These are phyloP conservation scores for Prunella himalayana DNA, from an alignment of 2,113 vertebrate species.

Conservation along the genomic window DNA sequence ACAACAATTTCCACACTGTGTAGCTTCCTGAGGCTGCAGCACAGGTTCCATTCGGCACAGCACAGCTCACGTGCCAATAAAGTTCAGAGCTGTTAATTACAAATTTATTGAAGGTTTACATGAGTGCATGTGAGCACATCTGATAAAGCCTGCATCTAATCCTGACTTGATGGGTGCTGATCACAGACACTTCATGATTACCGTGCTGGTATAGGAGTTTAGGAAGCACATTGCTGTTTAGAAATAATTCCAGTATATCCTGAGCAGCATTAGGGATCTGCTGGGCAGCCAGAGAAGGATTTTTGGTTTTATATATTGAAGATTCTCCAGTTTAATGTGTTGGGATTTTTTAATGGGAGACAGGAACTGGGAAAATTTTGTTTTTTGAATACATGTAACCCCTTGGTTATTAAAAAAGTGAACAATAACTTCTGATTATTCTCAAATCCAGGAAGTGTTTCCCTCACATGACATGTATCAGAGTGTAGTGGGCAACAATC, in stretches of 20 bases:
- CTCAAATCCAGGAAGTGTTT: not conserved
- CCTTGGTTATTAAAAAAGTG: not conserved
- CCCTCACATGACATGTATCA: no score
- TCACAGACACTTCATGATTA: not conserved
- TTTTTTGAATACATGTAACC: not conserved
- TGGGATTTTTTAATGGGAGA: not conserved
- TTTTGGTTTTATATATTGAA: not conserved
- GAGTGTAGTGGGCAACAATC: not conserved
- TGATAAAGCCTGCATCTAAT: not conserved
- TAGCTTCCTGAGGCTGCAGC: not conserved
- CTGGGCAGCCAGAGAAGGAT: not conserved
- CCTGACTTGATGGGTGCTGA: not conserved
- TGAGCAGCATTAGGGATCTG: not conserved
- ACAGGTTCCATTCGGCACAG: not conserved
- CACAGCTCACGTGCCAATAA: not conserved
- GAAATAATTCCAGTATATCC: not conserved
- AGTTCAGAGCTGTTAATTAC: not conserved
- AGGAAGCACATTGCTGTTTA: not conserved
- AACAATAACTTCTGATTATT: not conserved
- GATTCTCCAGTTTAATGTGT: not conserved
- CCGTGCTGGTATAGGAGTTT: not conserved
- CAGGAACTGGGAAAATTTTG: not conserved
- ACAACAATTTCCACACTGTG: not conserved
- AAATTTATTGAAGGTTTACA: not conserved
- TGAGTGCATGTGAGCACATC: not conserved